Evolutionary conservation across 2,888 invertebrate genomes (phyloP), one percentile per base, ranked within the genome.

Genomic region (Morpho deidamia): DNA sequence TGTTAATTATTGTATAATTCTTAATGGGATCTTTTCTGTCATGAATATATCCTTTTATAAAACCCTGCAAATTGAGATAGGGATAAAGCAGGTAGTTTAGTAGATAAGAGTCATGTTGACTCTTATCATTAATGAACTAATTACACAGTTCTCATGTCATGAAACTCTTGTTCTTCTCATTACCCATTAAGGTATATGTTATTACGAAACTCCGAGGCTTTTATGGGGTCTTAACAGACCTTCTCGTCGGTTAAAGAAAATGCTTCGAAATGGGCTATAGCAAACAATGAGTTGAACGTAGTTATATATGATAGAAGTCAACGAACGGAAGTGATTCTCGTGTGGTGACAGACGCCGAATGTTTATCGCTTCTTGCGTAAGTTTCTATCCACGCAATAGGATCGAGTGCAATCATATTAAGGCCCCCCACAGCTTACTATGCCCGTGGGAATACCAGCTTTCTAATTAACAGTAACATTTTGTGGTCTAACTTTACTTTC

Each of bases 281-380:
- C 63, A 73, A 23, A 23, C 23, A 23, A 23, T 23, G 23, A 23
- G 23, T 5, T 23, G 72, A 76, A 74, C 76, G 69, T 72, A 71
- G 78, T 82, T 85, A 84, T 83, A 86, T 87, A 80, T 83, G 84
- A 82, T 81, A 83, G 80, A 83, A 88, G 89, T 89, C 89, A 88
- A 88, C 80, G 88, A 88, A 88, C 89, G 89, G 87, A 88, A 88
- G 86, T 86, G 74, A 86, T 88, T 86, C 83, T 85, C 82, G 77
- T 78, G 80, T 70, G 71, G 85, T 84, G 87, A 86, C 85, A 87
- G 80, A 23, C 23, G 23, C 23, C 23, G 23, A 79, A 80, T 76
- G 73, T 79, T 83, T 85, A 84, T 86, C 85, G 72, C 69, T 64
- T 69, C 79, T 88, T 87, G 83, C 84, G 85, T 78, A 87, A 89